Evolutionary conservation across 2,797 vertebrate species (phyloP), one percentile per base, ranked within the genome.

Genomic region (Acomys russatus): DNA sequence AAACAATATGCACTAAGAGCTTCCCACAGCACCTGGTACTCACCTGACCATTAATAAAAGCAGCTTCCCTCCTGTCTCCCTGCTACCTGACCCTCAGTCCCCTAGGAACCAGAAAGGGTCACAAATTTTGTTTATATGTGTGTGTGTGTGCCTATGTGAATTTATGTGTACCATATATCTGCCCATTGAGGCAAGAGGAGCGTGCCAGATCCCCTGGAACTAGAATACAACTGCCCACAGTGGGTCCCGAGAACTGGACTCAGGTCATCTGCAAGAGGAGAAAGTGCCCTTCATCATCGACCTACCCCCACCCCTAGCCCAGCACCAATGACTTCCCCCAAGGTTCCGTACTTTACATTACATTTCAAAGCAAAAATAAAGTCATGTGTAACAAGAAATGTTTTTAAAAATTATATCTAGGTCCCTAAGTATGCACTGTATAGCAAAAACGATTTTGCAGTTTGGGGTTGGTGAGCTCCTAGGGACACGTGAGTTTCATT

Each of bases 311-410:
- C 51, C 54, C 20, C 22, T 35, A 7, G 8, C 33, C 23, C 0
- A 23, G 59, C 4, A 25, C 20, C 38, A 66, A 35, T 28, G 3
- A 64, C 25, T 17, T 20, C 64, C n/a, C 54, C 38, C 12, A 17
- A 1, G 11, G n/a, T 49, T 12, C 22, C 10, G 0, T 20, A 44
- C 7, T 79, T 86, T 20, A 61, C 0, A 64, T 51, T 86, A 86
- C 61, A 87, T 86, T 44, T 83, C 33, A 83, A 94, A 94, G 77
- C 15, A 70, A 33, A 73, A 25, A 66, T 12, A 79, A 86, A 14
- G 35, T 20, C 9, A 78, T 3, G 9, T 28, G 9, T 3, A 56
- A 7, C 38, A 51, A 68, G 61, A 51, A 76, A 1, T 68, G 68
- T 66, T 63, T 64, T 49, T 14, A 6, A 51, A 63, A 85, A 54